phyloP scores from a whole-genome alignment of 1,140 invertebrate species.

The Frieseomelitta varia region DNA sequence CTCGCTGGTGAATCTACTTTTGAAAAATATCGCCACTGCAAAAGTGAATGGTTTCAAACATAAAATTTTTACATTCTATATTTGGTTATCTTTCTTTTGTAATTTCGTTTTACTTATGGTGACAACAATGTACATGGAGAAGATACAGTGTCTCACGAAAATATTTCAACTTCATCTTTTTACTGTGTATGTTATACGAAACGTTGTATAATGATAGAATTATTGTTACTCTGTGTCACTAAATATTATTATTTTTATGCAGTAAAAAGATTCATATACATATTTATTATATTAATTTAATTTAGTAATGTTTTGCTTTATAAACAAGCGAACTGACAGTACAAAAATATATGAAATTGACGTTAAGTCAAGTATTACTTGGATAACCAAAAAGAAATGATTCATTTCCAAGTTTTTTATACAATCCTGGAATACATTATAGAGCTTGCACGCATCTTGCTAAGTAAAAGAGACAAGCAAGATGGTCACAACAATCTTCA shows the following conservation, averaged over 20 bases:
- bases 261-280: too few relatives aligned
- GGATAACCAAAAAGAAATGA: constrained; percentile 17
- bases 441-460: constrained; percentile 43
- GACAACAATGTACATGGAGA: neutral
- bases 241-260: neutral
- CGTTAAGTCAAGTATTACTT: neutral
- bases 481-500: constrained; percentile 52
- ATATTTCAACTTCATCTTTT: too few relatives aligned
- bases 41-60: neutral
- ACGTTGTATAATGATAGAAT: too few relatives aligned
- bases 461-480: constrained; percentile 47
- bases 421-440: constrained; percentile 28
- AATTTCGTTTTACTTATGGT: neutral
- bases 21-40: neutral
- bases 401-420: constrained; percentile 43
- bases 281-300: neutral
- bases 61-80: neutral
- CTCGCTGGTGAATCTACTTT: neutral
- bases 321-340: neutral
- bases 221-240: too few relatives aligned
- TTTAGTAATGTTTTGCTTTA: too few relatives aligned
- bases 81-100: neutral
- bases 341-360: too few relatives aligned
- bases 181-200: too few relatives aligned
- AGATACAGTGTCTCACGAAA: neutral